Evolutionary conservation across 2,797 vertebrate genomes (phyloP).

Genomic region (Synanceia verrucosa): DNA sequence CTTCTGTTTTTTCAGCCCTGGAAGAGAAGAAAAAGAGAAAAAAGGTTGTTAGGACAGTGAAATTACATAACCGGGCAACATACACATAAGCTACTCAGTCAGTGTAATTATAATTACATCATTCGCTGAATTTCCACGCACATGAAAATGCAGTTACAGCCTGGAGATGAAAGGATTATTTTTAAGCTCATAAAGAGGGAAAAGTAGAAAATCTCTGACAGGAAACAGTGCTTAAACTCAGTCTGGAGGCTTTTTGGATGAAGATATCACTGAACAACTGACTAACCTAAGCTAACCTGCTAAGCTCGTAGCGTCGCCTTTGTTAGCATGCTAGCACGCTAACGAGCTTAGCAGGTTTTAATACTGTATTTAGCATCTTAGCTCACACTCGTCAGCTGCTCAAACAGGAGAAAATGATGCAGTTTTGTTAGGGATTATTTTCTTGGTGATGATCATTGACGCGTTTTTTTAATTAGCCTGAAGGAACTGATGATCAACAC

Average conservation of each 20-base stretch:
- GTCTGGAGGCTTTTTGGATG: too few relatives aligned
- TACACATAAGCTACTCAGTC: constrained; percentile 18
- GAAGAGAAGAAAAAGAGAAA: constrained; percentile 38
- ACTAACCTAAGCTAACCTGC: neutral
- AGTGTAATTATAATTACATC: constrained; percentile 48
- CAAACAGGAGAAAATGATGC: too few relatives aligned
- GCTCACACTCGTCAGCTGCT: too few relatives aligned
- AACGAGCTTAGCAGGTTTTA: too few relatives aligned
- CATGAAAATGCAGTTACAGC: constrained; percentile 21
- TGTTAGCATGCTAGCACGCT: too few relatives aligned
- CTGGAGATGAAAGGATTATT: constrained; percentile 23
- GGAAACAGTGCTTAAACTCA: too few relatives aligned
- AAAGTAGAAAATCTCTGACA: neutral
- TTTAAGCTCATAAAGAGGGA: neutral
- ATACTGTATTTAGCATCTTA: too few relatives aligned
- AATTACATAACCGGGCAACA: constrained; percentile 31
- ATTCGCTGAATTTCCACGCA: constrained; percentile 24
- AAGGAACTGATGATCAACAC: too few relatives aligned
- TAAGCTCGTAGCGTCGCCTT: too few relatives aligned
- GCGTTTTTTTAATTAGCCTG: too few relatives aligned
- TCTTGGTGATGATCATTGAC: too few relatives aligned
- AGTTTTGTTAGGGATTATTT: too few relatives aligned
- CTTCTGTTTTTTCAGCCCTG: constrained; percentile 82
- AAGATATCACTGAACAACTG: neutral
- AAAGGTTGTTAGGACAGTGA: constrained; percentile 17